These are phyloP conservation scores for Pristionchus entomophagus DNA, from an alignment of 2,888 invertebrate species.

Conservation along the genomic window DNA sequence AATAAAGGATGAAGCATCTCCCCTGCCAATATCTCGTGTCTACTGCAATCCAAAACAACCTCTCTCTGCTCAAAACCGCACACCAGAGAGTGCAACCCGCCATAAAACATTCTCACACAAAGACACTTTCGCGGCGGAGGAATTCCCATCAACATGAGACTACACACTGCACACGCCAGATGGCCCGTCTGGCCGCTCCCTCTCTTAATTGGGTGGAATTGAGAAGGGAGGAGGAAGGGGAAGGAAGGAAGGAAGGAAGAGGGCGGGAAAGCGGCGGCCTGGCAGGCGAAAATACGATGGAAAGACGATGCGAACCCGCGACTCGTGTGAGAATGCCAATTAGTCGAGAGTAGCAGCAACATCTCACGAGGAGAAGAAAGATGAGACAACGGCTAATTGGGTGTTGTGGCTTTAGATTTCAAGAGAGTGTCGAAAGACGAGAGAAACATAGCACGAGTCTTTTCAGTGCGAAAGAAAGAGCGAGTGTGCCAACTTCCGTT, in stretches of 20 bases:
- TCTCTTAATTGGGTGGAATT: conserved; percentile 14
- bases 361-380: not conserved
- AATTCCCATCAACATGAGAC: not conserved
- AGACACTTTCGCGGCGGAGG: not conserved
- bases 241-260: not conserved
- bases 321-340: no score
- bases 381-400: not conserved
- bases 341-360: not conserved
- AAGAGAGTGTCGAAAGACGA: no score
- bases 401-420: no score
- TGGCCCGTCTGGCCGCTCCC: not conserved
- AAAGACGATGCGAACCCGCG: no score
- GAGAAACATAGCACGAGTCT: not conserved
- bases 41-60: no score
- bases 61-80: not conserved
- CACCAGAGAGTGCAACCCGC: not conserved
- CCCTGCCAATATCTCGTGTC: no score
- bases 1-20: not conserved
- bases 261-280: no score
- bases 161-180: not conserved
- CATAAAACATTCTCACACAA: no score
- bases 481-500: no score
- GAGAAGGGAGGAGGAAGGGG: not conserved
- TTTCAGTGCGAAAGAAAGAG: no score
- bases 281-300: no score